A percentile compares a stretch with the other conserved stretches of the same genome.
Conservation (phyloP, 2,113 vertebrate species). For the Silurus glanis region DNA sequence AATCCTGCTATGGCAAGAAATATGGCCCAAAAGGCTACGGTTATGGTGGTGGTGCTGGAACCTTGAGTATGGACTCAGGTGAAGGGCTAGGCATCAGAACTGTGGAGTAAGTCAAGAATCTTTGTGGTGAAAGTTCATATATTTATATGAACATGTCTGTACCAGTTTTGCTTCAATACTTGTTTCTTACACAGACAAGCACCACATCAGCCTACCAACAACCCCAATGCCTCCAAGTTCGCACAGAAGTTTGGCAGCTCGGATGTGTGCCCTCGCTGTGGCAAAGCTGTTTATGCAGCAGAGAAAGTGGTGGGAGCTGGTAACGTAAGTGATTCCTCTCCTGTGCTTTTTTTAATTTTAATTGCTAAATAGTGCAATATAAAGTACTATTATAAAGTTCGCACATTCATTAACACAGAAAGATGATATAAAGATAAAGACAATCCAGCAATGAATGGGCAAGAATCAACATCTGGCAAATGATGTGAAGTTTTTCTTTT, state of each 20-base stretch:
- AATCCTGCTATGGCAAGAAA: conserved; percentile 95
- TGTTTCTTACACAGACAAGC: conserved; percentile 57
- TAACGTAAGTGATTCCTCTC: conserved; percentile 74
- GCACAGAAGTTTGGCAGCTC: conserved; percentile 81
- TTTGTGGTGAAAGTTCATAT: neutral
- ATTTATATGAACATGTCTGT: neutral
- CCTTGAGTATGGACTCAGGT: conserved; percentile 88
- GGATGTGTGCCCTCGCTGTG: conserved; percentile 87
- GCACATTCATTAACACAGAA: neutral
- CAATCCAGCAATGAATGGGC: neutral
- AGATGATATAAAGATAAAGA: neutral
- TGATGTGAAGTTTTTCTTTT: neutral
- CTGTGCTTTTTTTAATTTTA: neutral
- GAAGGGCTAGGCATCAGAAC: conserved; percentile 85
- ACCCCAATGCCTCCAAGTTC: conserved; percentile 83
- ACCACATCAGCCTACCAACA: conserved; percentile 80
- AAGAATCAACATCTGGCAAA: neutral
- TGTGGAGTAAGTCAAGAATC: conserved; percentile 76
- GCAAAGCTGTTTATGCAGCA: conserved; percentile 84
- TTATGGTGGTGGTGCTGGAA: conserved; percentile 88
- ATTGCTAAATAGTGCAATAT: neutral
- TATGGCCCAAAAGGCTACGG: conserved; percentile 96
- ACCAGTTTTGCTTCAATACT: neutral
- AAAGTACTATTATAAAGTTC: neutral
- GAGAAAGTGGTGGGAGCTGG: conserved; percentile 93